Percentiles rank a stretch among this genome's conserved stretches.
phyloP scores from a whole-genome alignment of 2,797 vertebrate species.

The Mycteria americana region DNA sequence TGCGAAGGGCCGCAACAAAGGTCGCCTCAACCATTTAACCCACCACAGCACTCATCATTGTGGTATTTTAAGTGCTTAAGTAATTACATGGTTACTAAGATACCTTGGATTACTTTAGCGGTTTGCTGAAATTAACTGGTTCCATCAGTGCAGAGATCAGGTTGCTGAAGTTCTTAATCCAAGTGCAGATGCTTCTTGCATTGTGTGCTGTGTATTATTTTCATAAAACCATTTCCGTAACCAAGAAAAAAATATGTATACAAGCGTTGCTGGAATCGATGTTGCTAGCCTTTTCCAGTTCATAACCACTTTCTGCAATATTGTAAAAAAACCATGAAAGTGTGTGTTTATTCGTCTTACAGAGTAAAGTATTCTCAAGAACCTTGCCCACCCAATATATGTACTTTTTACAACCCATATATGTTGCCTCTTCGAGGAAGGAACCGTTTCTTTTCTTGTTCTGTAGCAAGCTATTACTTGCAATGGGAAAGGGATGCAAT shows the following conservation, averaged over 20 bases:
- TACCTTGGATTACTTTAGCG: background rate
- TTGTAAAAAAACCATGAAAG: background rate
- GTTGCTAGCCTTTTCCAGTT: background rate
- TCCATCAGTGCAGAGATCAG: background rate
- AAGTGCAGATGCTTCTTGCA: background rate
- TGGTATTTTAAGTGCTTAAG: background rate
- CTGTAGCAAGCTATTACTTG: background rate
- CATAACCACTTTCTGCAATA: background rate
- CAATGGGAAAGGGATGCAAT: background rate
- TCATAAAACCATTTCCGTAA: background rate
- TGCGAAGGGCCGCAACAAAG: background rate
- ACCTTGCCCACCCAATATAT: background rate
- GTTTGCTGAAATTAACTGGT: slow-evolving; percentile 13
- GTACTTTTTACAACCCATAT: background rate
- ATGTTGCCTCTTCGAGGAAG: background rate
- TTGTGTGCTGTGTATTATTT: background rate
- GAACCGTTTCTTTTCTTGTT: background rate
- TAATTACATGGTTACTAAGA: background rate
- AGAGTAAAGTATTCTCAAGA: background rate
- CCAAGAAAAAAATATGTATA: background rate
- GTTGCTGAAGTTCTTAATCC: background rate
- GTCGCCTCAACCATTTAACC: background rate
- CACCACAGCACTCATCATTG: background rate
- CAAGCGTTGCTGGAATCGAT: background rate
- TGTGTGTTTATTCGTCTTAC: background rate